Evolutionary conservation across 2,888 invertebrate genomes (phyloP).

Genomic region (Oxyteleia sp.): DNA sequence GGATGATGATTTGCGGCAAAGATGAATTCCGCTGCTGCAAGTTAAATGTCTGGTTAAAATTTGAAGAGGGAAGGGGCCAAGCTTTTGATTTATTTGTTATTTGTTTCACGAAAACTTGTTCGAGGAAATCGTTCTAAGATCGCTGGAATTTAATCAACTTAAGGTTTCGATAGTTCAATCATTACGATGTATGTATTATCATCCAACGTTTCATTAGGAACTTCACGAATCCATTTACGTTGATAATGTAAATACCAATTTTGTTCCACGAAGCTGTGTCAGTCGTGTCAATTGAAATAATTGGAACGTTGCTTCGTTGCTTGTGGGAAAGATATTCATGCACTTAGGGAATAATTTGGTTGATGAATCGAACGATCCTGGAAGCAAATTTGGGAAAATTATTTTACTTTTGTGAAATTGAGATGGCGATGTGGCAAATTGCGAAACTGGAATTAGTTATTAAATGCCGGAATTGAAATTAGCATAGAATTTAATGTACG

Average conservation of each 20-base stretch:
- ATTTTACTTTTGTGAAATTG: too few species aligned
- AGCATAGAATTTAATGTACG: slow-evolving; percentile 33
- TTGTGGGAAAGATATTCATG: slow-evolving; percentile 48
- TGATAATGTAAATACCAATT: background rate
- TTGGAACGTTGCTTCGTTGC: slow-evolving; percentile 25
- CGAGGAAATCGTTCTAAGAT: slow-evolving; percentile 18
- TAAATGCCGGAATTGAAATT: slow-evolving; percentile 10
- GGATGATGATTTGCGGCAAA: slow-evolving; percentile 54
- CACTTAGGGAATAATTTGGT: background rate
- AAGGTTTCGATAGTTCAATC: too few species aligned
- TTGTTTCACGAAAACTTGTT: slow-evolving; percentile 43
- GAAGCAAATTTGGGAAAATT: too few species aligned
- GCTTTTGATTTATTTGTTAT: slow-evolving; percentile 64
- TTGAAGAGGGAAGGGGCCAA: background rate
- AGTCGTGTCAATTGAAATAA: slow-evolving; percentile 43
- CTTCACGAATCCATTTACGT: slow-evolving; percentile 23
- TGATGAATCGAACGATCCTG: too few species aligned
- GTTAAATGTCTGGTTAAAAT: slow-evolving; percentile 39
- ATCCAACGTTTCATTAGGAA: background rate
- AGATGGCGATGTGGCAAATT: too few species aligned
- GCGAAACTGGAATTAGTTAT: slow-evolving; percentile 25
- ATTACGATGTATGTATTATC: too few species aligned
- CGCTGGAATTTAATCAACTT: slow-evolving; percentile 35
- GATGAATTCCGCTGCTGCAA: slow-evolving; percentile 46
- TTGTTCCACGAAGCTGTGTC: slow-evolving; percentile 23